These are phyloP conservation scores for Sinelater perroti DNA, from an alignment of 2,888 invertebrate species.

Conservation along the genomic window DNA sequence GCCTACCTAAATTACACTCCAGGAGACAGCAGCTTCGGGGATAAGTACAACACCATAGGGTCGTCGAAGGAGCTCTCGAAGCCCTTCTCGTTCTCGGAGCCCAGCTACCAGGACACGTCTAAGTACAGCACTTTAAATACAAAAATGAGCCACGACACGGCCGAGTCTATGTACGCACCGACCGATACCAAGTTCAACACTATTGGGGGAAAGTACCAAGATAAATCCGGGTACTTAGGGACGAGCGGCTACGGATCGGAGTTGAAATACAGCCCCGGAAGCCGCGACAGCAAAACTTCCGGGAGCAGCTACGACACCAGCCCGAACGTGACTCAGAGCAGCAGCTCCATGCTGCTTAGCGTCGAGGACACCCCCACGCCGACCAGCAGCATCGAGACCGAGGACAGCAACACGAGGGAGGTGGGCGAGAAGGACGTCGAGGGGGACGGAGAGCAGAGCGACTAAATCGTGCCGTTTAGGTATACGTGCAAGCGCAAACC, in stretches of 20 bases:
- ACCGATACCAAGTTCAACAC: conserved; percentile 49
- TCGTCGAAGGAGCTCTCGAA: conserved; percentile 54
- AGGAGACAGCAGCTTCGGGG: conserved; percentile 47
- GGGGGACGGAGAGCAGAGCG: conserved; percentile 68
- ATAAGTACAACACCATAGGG: conserved; percentile 58
- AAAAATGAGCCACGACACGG: conserved; percentile 47
- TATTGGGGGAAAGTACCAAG: conserved; percentile 51
- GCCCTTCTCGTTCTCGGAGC: conserved; percentile 50
- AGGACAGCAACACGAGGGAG: conserved; percentile 65
- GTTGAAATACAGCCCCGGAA: conserved; percentile 51
- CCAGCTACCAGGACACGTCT: conserved; percentile 37
- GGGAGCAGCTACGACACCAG: conserved; percentile 50
- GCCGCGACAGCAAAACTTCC: conserved; percentile 41
- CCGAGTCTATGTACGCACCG: conserved; percentile 44
- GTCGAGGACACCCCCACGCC: conserved; percentile 66
- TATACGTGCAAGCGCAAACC: conserved; percentile 13
- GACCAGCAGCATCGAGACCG: conserved; percentile 68
- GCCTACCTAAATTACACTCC: conserved; percentile 59
- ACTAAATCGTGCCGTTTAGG: conserved; percentile 53
- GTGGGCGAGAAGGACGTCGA: conserved; percentile 66
- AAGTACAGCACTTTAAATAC: conserved; percentile 51
- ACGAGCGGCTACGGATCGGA: conserved; percentile 50
- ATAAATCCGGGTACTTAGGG: conserved; percentile 52
- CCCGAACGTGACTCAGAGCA: conserved; percentile 49
- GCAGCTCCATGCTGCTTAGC: conserved; percentile 46